Conservation (phyloP, 1,140 invertebrate species). For the Streblospio benedicti region DNA sequence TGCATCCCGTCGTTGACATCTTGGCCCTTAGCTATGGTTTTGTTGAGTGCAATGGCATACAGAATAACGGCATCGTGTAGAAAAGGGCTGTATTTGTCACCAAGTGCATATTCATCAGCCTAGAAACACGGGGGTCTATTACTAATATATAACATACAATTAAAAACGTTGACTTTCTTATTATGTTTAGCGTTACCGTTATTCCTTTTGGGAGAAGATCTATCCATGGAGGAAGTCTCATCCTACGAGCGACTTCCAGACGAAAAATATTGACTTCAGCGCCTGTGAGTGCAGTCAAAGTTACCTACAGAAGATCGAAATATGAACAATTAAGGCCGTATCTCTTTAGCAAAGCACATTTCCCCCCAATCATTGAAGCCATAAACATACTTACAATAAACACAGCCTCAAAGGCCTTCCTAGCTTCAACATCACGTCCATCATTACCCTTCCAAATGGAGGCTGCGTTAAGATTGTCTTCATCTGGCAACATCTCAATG, state of each 20-base stretch:
- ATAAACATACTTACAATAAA: constrained; percentile 7
- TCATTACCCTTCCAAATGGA: constrained; percentile 9
- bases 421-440: neutral
- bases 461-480: neutral
- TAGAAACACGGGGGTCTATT: neutral
- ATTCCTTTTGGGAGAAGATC: neutral
- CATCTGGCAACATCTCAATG: constrained; percentile 8
- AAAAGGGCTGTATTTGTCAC: constrained; percentile 17
- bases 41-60: constrained; percentile 77
- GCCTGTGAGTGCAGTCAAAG: constrained; percentile 9
- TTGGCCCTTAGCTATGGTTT: constrained; percentile 66
- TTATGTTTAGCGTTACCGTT: neutral
- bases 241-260: constrained; percentile 8
- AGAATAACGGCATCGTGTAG: constrained; percentile 80
- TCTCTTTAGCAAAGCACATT: neutral
- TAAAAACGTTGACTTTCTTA: neutral
- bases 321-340: neutral
- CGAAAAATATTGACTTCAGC: constrained; percentile 9
- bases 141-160: neutral
- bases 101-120: neutral
- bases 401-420: constrained; percentile 14
- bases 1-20: constrained; percentile 66
- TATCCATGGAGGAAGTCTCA: constrained; percentile 8
- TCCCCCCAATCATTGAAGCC: neutral
- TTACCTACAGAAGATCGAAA: constrained; percentile 4